A percentile compares a stretch with the other conserved stretches of the same genome.
phyloP scores from a whole-genome alignment of 2,888 invertebrate genomes.

The Caenorhabditis angaria region DNA sequence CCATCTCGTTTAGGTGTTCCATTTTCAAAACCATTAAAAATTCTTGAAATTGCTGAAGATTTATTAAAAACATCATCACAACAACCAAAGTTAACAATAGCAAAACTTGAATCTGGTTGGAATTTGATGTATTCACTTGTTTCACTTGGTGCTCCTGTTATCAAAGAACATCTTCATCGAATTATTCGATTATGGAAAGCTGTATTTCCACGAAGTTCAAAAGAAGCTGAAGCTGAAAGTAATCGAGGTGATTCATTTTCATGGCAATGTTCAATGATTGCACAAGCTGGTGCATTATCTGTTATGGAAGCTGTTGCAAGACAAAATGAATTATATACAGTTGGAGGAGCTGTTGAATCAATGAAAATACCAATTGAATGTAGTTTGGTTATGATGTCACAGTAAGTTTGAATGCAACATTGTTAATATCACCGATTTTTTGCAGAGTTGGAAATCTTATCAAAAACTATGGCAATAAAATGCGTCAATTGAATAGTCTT shows the following conservation, averaged over 20 bases:
- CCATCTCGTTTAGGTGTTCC: conserved; percentile 92
- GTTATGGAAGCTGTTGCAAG: conserved; percentile 68
- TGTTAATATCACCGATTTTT: neutral
- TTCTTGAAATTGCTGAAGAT: conserved; percentile 96
- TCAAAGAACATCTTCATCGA: conserved; percentile 81
- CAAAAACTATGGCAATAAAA: conserved; percentile 85
- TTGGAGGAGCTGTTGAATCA: conserved; percentile 40
- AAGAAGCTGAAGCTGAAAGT: conserved; percentile 96
- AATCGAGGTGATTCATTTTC: conserved; percentile 85
- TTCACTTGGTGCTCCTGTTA: conserved; percentile 80
- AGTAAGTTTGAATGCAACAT: conserved; percentile 28
- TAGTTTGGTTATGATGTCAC: conserved; percentile 51
- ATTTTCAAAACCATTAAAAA: conserved; percentile 85
- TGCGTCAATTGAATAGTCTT: conserved; percentile 57
- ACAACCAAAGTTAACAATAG: conserved; percentile 91
- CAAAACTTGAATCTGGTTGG: conserved; percentile 97
- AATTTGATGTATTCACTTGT: conserved; percentile 93
- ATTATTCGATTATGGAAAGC: conserved; percentile 95
- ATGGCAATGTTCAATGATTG: conserved; percentile 91
- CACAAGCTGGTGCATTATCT: conserved; percentile 92
- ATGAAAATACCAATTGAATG: conserved; percentile 55
- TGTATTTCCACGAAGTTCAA: conserved; percentile 93
- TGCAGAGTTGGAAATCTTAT: conserved; percentile 84
- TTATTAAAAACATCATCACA: conserved; percentile 92
- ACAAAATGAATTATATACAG: conserved; percentile 44